Conservation (phyloP, 2,888 invertebrate genomes). For the Boloria euphrosyne region DNA sequence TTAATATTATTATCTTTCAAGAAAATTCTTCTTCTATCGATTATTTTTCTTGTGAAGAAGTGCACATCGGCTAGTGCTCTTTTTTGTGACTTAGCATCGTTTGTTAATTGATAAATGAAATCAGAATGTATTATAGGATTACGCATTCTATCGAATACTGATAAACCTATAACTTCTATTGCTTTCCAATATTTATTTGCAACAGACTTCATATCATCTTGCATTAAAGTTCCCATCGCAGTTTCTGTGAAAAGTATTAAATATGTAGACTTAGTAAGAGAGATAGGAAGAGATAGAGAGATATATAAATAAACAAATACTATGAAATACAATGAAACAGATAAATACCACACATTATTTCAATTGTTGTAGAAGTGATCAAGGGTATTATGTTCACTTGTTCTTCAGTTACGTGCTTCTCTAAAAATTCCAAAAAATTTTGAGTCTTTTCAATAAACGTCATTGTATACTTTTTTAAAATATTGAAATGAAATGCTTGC, state of each 20-base stretch:
- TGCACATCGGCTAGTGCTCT: conserved; percentile 34
- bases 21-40: conserved; percentile 38
- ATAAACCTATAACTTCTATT: conserved; percentile 29
- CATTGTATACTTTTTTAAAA: conserved; percentile 24
- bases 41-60: conserved; percentile 35
- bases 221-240: conserved; percentile 37
- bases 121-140: neutral
- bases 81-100: conserved; percentile 18
- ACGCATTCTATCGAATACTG: conserved; percentile 22
- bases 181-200: conserved; percentile 37
- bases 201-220: conserved; percentile 29
- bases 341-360: conserved; percentile 27
- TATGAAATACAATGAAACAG: neutral
- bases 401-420: conserved; percentile 9
- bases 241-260: conserved; percentile 44
- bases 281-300: too few relatives aligned
- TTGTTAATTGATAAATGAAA: conserved; percentile 14
- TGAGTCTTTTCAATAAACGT: conserved; percentile 10
- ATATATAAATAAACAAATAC: neutral
- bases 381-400: conserved; percentile 23
- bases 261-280: too few relatives aligned
- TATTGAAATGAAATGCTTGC: conserved; percentile 31
- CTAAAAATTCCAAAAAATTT: conserved; percentile 3
- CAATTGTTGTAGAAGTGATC: conserved; percentile 20
- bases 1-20: conserved; percentile 22